Conservation (phyloP, 2,797 vertebrate genomes). For the Phrynocephalus guinanensis region DNA sequence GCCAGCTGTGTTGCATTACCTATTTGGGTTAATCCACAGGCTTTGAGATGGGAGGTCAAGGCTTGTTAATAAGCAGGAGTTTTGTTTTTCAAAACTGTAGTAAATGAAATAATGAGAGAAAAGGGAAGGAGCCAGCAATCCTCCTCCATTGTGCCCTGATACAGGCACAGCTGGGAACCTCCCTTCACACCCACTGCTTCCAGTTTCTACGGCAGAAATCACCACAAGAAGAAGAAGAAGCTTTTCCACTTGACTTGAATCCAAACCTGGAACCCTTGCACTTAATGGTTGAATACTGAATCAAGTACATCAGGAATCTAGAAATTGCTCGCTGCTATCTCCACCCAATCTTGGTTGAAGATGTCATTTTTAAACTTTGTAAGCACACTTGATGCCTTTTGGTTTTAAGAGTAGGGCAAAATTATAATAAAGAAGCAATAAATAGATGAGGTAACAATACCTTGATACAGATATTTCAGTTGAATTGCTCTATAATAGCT, state of each 20-base stretch:
- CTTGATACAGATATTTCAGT: neutral
- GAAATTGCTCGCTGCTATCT: no score
- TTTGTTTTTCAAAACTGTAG: slow-evolving; percentile 2
- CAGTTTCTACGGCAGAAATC: neutral
- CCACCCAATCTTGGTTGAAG: no score
- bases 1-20: neutral
- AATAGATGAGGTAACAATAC: no score
- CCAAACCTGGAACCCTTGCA: neutral
- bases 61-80: neutral
- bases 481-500: slow-evolving; percentile 28
- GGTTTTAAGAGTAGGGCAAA: neutral
- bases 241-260: neutral
- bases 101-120: neutral
- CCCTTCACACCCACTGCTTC: neutral
- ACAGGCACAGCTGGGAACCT: neutral
- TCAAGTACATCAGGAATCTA: no score
- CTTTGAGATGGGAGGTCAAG: neutral
- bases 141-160: neutral
- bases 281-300: no score
- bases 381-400: neutral
- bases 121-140: neutral
- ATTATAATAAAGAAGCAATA: no score
- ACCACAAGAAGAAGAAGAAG: neutral
- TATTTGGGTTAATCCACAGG: neutral
- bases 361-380: no score